A percentile compares a stretch with the other conserved stretches of the same genome.
These are phyloP conservation scores for Porites australiensis DNA, from an alignment of 64 coral and sea anemone genomes.

Conservation along the genomic window DNA sequence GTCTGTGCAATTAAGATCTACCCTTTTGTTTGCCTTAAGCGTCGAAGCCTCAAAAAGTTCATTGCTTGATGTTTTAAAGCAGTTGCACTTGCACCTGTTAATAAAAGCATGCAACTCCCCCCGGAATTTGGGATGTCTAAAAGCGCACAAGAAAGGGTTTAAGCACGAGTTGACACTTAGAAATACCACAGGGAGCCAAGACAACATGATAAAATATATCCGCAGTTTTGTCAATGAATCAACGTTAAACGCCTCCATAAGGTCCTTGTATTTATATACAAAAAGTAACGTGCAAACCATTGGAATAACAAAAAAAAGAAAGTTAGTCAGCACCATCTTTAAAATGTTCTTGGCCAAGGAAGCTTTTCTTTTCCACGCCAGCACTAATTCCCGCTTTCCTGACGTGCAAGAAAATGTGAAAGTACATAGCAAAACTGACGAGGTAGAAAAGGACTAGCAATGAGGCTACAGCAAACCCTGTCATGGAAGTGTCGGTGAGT, in stretches of 20 bases:
- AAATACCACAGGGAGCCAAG: constrained; percentile 63
- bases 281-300: constrained; percentile 53
- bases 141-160: constrained; percentile 68
- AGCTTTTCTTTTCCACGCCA: constrained; percentile 57
- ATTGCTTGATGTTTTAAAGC: not conserved
- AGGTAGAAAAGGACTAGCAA: constrained; percentile 44
- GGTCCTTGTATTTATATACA: constrained; percentile 11
- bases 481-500: not conserved
- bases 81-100: not conserved
- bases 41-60: not conserved
- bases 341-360: constrained; percentile 62
- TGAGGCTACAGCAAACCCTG: constrained; percentile 17
- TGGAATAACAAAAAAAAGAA: constrained; percentile 47
- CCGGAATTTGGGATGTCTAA: constrained; percentile 63
- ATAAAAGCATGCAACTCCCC: not conserved
- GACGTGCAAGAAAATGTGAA: constrained; percentile 45
- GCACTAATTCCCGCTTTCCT: constrained; percentile 25
- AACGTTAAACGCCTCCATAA: not conserved
- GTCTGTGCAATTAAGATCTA: not conserved
- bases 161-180: constrained; percentile 68
- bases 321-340: constrained; percentile 56
- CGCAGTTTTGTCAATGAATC: constrained; percentile 14
- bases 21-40: not conserved
- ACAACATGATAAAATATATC: constrained; percentile 58
- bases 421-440: constrained; percentile 50